A percentile compares a stretch with the other conserved stretches of the same genome.
phyloP scores from a whole-genome alignment of 2,797 vertebrate genomes.

The Meda fulgida region DNA sequence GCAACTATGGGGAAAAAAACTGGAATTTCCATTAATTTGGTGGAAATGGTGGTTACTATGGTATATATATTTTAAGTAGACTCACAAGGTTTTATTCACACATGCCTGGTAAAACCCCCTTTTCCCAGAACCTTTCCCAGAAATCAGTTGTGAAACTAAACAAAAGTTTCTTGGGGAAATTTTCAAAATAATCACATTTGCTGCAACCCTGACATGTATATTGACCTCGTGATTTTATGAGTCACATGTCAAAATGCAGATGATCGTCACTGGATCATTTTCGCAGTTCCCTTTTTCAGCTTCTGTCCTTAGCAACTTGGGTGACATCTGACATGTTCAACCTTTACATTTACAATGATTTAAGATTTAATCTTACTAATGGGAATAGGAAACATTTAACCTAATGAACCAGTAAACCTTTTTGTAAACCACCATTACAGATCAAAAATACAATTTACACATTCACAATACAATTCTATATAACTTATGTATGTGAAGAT shows the following conservation, averaged over 20 bases:
- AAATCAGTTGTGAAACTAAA: neutral
- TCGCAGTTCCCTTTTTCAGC: conserved; percentile 24
- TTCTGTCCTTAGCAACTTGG: neutral
- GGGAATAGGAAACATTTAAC: neutral
- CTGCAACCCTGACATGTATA: neutral
- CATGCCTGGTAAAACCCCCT: neutral
- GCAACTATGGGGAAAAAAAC: neutral
- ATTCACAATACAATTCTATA: no score
- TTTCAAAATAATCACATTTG: neutral
- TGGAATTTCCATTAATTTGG: neutral
- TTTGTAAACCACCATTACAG: neutral
- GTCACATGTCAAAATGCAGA: conserved; percentile 12
- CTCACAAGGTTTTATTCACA: neutral
- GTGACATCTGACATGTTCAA: neutral
- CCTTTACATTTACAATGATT: neutral
- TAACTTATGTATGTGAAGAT: conserved; percentile 22
- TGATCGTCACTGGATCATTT: neutral
- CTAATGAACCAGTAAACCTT: neutral
- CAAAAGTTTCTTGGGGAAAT: neutral
- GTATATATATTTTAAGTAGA: neutral
- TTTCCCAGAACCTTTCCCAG: neutral
- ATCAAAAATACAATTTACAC: neutral
- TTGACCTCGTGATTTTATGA: neutral
- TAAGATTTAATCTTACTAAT: neutral
- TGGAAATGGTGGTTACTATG: neutral